Conservation (phyloP, 53 echinoderm and acorn worm species). For the Temnopleurus reevesii region DNA sequence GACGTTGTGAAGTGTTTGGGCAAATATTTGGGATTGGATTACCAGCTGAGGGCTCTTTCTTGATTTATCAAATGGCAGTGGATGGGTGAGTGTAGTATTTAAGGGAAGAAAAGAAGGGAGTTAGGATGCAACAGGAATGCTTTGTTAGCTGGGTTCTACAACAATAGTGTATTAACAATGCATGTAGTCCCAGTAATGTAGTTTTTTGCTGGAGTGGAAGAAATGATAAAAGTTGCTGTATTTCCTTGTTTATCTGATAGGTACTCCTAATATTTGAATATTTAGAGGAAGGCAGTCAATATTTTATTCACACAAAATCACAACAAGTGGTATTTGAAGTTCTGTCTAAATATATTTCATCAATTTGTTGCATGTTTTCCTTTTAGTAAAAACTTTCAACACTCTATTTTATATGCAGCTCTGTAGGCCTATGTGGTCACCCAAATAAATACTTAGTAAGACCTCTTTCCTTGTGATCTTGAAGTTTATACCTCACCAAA, state of each 20-base stretch:
- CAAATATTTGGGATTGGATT: slow-evolving; percentile 52
- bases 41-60: background rate
- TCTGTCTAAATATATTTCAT: too few relatives aligned
- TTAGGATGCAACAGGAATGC: background rate
- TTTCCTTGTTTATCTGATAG: background rate
- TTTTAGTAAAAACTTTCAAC: too few relatives aligned
- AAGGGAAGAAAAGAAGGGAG: background rate
- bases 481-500: too few relatives aligned
- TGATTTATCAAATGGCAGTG: slow-evolving; percentile 31
- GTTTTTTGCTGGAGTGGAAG: background rate
- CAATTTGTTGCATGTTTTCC: too few relatives aligned
- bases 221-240: background rate
- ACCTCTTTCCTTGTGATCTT: too few relatives aligned
- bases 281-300: too few relatives aligned
- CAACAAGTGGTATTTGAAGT: too few relatives aligned
- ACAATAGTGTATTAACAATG: background rate
- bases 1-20: slow-evolving; percentile 48
- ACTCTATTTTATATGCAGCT: too few relatives aligned
- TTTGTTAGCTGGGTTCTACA: background rate
- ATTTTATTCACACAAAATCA: too few relatives aligned
- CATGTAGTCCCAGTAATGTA: slow-evolving; percentile 14
- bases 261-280: background rate
- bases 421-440: too few relatives aligned
- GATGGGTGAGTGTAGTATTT: slow-evolving; percentile 30
- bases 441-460: too few relatives aligned